Base-by-base conservation (phyloP, 2,888 invertebrate species). In the Hirtodrosophila confusa region DNA sequence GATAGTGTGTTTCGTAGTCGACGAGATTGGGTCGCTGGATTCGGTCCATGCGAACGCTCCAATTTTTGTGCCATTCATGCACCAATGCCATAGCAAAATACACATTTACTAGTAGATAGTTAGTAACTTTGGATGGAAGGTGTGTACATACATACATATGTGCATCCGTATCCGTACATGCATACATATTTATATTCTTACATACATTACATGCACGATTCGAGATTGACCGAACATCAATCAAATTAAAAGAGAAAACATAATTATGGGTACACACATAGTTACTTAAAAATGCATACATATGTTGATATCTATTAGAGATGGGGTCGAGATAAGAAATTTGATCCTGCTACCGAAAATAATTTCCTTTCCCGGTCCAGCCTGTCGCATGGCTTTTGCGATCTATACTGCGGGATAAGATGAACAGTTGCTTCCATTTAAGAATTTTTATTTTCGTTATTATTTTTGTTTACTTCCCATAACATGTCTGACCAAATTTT, bases 31-130 rank as follows among this genome's bases (percentile, higher is more conserved):
- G 51, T 58, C 45, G 54, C 37, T 49, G 44, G 31, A 50, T 41
- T 31, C 36, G 27, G 12, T 43, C 49, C 47, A 37, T 9, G 23
- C 27, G 60, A 60, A 49, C 44, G 51, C 57, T 82, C 66, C 69
- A 77, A 85, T 74, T 76, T 76, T 78, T 85, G 83, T 84, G 83
- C 83, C 83, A 84, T 84, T 84, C 45, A 69, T 44, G 80, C 86
- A 75, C 84, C 80, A 74, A 84, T 86, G 86, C 86, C 75, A 74
- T 85, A 85, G 73, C 71, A 65, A 87, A 77, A 76, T 55, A 64
- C 56, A 72, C 37, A 60, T 56, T 61, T 31, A 45, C n/a, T 45
- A 44, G 44, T 62, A 66, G 31, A 31, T 80, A 67, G 64, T 29
- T 66, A 80, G 63, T 65, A 57, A 69, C 57, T 78, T 31, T 48